A percentile compares a stretch with the other conserved stretches of the same genome.
phyloP scores from a whole-genome alignment of 2,113 vertebrate species.

The Gallinago jamesoni region DNA sequence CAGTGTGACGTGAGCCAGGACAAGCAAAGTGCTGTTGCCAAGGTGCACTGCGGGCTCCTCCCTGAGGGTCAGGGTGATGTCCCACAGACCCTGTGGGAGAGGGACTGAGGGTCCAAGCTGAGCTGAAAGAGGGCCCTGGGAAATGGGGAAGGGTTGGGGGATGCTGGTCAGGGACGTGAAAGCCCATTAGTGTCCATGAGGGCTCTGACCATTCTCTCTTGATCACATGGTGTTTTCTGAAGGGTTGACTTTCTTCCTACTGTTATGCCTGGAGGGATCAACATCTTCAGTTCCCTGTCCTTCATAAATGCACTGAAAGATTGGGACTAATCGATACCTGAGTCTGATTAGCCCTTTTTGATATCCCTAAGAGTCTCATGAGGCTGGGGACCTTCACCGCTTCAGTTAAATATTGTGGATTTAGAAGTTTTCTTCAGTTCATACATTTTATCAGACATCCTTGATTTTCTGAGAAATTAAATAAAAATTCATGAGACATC shows the following conservation, averaged over 20 bases:
- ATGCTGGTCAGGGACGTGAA: background rate
- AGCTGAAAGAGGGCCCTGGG: background rate
- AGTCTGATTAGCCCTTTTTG: background rate
- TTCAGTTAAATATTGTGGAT: background rate
- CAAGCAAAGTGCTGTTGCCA: background rate
- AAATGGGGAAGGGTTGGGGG: background rate
- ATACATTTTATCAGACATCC: background rate
- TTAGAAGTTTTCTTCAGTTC: background rate
- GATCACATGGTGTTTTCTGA: background rate
- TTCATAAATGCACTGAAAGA: background rate
- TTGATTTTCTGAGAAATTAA: background rate
- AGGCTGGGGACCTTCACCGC: background rate
- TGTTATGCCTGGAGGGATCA: background rate
- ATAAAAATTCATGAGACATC: background rate
- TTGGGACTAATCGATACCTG: background rate
- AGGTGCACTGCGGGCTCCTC: background rate
- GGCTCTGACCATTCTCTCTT: background rate
- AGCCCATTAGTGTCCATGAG: background rate
- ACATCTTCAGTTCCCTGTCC: background rate
- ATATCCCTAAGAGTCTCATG: background rate
- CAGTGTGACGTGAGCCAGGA: rapidly evolving
- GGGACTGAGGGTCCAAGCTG: background rate
- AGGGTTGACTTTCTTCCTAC: background rate
- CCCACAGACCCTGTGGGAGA: background rate
- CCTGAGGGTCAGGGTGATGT: background rate